Base-by-base conservation (phyloP, 2,888 invertebrate species). In the Pseudoips prasinana region DNA sequence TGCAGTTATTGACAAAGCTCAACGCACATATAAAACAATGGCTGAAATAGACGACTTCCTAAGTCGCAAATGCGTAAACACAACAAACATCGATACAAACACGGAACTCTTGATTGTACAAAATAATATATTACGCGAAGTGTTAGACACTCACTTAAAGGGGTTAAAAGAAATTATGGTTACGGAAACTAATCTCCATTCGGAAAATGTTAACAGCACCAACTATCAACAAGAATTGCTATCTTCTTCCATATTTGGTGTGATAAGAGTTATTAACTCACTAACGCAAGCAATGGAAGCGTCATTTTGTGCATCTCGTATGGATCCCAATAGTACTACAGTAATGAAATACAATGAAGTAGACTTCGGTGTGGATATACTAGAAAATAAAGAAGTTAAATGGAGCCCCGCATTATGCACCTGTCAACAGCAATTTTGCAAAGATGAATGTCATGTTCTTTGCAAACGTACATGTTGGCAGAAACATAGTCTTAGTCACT, bases 391-490 rank as follows among this genome's bases (percentile, higher is more conserved):
- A 14, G 25, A 46, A 10, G 14, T 33, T 2, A 40, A 24, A 7
- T 63, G 58, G 52, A 30, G 53, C 2, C 57, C 66, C 4, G 68
- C 59, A 22, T 45, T 45, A 8, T 86, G 86, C 43, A 29, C 7
- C 10, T 85, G 86, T 48, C 33, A 39, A 1, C 51, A 46, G 7
- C 58, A 65, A 11, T 45, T 42, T 33, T 84, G 84, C 35, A 10
- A 29, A 6, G 35, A 20, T 20, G 1, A 48, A 41, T 85, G 87
- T 43, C 48, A 57, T 3, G 37, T 54, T 1, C 43, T 41, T 5
- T 86, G 87, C 47, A 59, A 66, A 30, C 55, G 49, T 6, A 44
- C 78, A 8, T 87, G 87, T 44, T 64, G 58, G 54, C 70, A 78
- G 37, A 73, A 61, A 39, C 58, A 68, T 39, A 65, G 46, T 40